Evolutionary conservation across 2,113 vertebrate species (phyloP), one percentile per base, ranked within the genome.

Genomic region (Clarias gariepinus): DNA sequence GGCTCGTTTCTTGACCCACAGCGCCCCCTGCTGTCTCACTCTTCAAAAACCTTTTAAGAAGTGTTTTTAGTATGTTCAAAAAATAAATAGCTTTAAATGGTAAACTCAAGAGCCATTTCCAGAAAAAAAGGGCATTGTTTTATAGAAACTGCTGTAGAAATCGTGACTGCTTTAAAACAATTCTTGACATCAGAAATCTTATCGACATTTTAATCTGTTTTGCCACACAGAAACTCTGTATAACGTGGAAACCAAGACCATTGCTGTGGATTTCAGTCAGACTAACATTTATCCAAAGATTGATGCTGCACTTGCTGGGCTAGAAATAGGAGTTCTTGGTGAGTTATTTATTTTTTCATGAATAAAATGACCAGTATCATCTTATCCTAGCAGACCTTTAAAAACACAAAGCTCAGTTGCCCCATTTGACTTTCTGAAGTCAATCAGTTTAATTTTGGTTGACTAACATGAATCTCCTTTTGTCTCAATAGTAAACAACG

Each of bases 301-400:
- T 86, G 92, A 96, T 89, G 87, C 71, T 0, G 95, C 92, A 78
- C 90, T 99, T 93, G 87, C 91, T 30, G 97, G 95, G 66, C 93
- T 99, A 71, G 95, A 99, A 79, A 95, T 99, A 0, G 98, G 98
- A 4, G 90, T 99, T 76, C 92, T 99, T 90, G 98, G 98, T 99
- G 92, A 93, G 89, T 77, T 69, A 76, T 41, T 55, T 84, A n/a
- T 57, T 25, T 28, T 52, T 23, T 2, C 47, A 77, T 2, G 0
- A 28, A 12, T 23, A 77, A 53, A 47, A 12, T 71, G 30, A 16
- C 66, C 66, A 36, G 33, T 11, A 21, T 11, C 28, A 8, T 5
- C 15, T 64, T 64, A 28, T 13, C 5, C n/a, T 28, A 66, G 12
- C n/a, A n/a, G 2, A 11, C 2, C n/a, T 25, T 61, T 23, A 10